A percentile compares a stretch with the other conserved stretches of the same genome.
phyloP scores from a whole-genome alignment of 2,797 vertebrate genomes.

The Coendou prehensilis region DNA sequence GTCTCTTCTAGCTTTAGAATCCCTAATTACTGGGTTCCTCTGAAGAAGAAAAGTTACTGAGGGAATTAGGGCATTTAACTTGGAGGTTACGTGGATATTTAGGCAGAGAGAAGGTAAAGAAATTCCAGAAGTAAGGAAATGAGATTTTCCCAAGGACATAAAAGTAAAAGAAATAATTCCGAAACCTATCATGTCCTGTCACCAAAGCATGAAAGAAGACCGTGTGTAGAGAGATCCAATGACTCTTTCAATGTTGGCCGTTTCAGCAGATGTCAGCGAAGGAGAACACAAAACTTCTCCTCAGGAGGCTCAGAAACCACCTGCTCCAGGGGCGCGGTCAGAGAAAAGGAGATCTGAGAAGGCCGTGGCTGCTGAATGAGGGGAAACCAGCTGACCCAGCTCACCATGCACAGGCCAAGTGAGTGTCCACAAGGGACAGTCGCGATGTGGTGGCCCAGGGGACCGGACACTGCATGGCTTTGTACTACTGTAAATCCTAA shows the following conservation, averaged over 20 bases:
- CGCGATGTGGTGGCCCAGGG: fast-evolving
- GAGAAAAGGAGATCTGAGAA: slow-evolving; percentile 85
- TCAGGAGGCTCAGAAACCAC: slow-evolving; percentile 86
- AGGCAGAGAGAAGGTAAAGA: not conserved
- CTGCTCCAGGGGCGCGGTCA: slow-evolving; percentile 85
- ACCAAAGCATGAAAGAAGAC: not conserved
- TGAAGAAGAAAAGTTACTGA: not conserved
- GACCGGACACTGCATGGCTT: not conserved
- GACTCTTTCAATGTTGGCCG: not conserved
- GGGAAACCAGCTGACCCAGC: not conserved
- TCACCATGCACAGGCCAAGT: slow-evolving; percentile 63
- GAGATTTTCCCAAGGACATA: not conserved
- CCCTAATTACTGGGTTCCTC: not conserved
- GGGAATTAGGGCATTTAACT: not conserved
- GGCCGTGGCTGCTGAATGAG: slow-evolving; percentile 67
- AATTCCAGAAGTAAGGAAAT: not conserved
- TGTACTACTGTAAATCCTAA: no score
- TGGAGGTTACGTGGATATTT: not conserved
- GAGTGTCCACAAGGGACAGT: slow-evolving; percentile 9
- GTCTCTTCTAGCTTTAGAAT: not conserved
- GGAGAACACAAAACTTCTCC: slow-evolving; percentile 89
- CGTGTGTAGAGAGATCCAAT: not conserved
- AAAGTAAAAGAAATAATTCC: not conserved
- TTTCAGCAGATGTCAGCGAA: slow-evolving; percentile 91
- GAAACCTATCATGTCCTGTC: not conserved